Evolutionary conservation across 2,888 invertebrate genomes (phyloP).

Genomic region (Alloplasta piceator): DNA sequence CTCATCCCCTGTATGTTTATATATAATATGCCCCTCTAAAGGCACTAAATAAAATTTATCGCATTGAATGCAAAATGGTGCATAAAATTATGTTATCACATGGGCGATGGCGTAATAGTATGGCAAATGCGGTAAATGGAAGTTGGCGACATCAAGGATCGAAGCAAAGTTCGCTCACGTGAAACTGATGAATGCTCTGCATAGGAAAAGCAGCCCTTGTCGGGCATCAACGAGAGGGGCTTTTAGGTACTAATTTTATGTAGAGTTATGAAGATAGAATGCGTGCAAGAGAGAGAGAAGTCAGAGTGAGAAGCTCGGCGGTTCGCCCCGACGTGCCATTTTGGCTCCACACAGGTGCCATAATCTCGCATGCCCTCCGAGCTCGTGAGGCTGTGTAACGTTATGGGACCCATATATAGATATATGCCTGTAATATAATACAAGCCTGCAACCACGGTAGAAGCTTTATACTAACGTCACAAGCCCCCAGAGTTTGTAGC

Average conservation of each 20-base stretch:
- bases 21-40: too few species aligned
- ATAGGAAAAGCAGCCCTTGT: constrained; percentile 34
- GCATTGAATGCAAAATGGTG: not conserved
- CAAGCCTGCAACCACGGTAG: constrained; percentile 34
- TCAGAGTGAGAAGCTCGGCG: constrained; percentile 45
- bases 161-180: constrained; percentile 33
- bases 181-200: constrained; percentile 53
- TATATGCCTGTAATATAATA: not conserved
- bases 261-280: constrained; percentile 78
- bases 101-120: constrained; percentile 20
- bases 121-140: constrained; percentile 11
- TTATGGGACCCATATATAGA: constrained; percentile 33
- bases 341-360: constrained; percentile 77
- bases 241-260: constrained; percentile 83
- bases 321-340: constrained; percentile 76
- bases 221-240: constrained; percentile 71
- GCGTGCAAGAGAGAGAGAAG: constrained; percentile 37
- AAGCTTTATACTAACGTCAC: constrained; percentile 30
- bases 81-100: not conserved
- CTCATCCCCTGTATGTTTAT: too few species aligned
- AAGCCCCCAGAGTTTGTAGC: constrained; percentile 44
- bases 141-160: too few species aligned
- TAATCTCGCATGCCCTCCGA: constrained; percentile 72
- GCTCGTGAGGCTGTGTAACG: constrained; percentile 51
- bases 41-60: not conserved